phyloP scores from a whole-genome alignment of 35 echinoderm and acorn worm genomes.

The Nesometra sesokonis region DNA sequence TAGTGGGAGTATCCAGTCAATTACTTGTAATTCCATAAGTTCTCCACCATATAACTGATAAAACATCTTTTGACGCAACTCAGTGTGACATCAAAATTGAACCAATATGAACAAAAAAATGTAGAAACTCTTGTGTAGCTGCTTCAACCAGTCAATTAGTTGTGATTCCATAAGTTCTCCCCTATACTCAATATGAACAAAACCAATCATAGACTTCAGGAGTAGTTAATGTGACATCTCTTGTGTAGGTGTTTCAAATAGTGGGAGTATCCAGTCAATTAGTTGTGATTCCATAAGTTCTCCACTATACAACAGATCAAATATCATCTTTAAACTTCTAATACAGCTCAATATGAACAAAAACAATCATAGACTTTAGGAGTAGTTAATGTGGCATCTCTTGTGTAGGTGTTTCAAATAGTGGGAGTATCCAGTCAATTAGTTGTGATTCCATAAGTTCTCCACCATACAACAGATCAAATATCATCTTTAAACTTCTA shows the following conservation, averaged over 20 bases:
- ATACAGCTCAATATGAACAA: constrained; percentile 33
- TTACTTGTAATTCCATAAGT: constrained; percentile 54
- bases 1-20: constrained; percentile 48
- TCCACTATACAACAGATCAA: constrained; percentile 81
- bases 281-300: constrained; percentile 62
- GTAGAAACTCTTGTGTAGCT: no score
- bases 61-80: constrained; percentile 74
- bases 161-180: constrained; percentile 60
- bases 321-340: constrained; percentile 69
- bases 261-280: constrained; percentile 56
- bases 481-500: constrained; percentile 69
- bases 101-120: no score
- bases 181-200: no score
- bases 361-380: no score
- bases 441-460: constrained; percentile 63
- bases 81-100: constrained; percentile 73
- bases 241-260: not conserved
- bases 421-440: constrained; percentile 44
- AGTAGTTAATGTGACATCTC: no score
- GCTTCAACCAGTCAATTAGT: constrained; percentile 48
- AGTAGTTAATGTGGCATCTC: not conserved
- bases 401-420: constrained; percentile 17
- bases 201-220: no score
- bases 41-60: constrained; percentile 69
- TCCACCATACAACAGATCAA: constrained; percentile 77